phyloP scores from a whole-genome alignment of 2,888 invertebrate genomes.

The Doris montereyensis region DNA sequence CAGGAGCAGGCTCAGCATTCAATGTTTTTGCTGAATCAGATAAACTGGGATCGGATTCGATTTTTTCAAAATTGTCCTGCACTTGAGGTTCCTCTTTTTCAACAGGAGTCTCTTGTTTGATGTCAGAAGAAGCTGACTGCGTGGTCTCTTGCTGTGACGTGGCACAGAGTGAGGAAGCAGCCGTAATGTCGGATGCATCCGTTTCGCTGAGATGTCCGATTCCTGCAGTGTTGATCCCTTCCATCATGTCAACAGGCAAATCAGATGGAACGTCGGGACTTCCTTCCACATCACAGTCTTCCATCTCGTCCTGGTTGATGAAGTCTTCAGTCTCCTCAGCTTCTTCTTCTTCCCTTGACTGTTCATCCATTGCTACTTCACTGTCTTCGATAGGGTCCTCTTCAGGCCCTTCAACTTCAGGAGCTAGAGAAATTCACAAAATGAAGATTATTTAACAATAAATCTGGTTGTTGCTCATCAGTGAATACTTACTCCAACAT shows the following conservation, averaged over 20 bases:
- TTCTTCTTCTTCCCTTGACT: neutral
- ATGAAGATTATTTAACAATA: constrained; percentile 37
- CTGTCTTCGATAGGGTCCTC: constrained; percentile 2
- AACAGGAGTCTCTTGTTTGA: too few relatives aligned
- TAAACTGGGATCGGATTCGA: too few relatives aligned
- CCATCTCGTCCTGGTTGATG: neutral
- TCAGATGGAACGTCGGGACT: constrained; percentile 18
- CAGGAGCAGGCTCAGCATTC: neutral
- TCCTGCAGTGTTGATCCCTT: neutral
- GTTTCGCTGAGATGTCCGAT: constrained; percentile 39
- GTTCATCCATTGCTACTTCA: neutral
- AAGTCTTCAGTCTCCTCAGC: neutral
- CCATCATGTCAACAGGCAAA: constrained; percentile 10
- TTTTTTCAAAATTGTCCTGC: too few relatives aligned
- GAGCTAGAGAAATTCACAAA: constrained; percentile 44
- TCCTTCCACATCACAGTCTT: constrained; percentile 28
- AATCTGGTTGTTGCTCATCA: constrained; percentile 36
- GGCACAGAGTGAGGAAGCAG: constrained; percentile 30
- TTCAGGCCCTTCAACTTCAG: constrained; percentile 27
- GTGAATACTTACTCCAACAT: neutral
- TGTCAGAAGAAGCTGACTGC: too few relatives aligned
- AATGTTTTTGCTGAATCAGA: neutral
- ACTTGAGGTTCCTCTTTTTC: too few relatives aligned
- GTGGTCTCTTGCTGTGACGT: constrained; percentile 36
- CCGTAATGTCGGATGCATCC: constrained; percentile 47